These are phyloP conservation scores for Eidolon helvum DNA, from an alignment of 2,113 vertebrate species.

Conservation along the genomic window DNA sequence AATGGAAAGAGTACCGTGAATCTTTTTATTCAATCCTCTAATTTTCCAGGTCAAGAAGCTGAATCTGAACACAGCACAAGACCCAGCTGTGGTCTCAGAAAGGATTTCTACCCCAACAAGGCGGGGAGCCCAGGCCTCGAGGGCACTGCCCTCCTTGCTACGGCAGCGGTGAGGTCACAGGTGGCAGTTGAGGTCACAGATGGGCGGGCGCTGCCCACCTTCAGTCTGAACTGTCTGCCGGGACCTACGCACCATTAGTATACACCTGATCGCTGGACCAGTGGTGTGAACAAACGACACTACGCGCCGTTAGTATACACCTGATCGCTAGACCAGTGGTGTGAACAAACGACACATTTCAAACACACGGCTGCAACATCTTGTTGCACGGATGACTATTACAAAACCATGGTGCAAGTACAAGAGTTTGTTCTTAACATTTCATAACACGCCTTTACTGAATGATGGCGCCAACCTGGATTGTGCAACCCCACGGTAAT, in stretches of 20 bases:
- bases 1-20: not conserved
- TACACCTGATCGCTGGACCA: not conserved
- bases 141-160: not conserved
- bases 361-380: fast-evolving
- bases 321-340: not conserved
- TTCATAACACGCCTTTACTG: constrained; percentile 45
- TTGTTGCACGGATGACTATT: not conserved
- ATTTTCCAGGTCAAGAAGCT: not conserved
- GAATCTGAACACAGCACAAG: not conserved
- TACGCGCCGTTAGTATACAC: fast-evolving
- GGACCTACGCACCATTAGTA: not conserved
- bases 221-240: not conserved
- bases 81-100: not conserved
- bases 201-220: not conserved
- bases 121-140: not conserved
- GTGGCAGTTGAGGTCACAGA: fast-evolving
- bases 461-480: constrained; percentile 79
- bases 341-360: not conserved
- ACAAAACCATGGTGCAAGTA: constrained; percentile 19
- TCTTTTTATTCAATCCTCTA: not conserved
- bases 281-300: not conserved
- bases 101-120: fast-evolving
- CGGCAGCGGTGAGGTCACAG: fast-evolving
- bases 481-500: constrained; percentile 78
- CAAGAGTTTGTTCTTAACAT: not conserved